Percentiles rank a stretch among this genome's conserved stretches.
phyloP scores from a whole-genome alignment of 2,888 invertebrate genomes.

The Lamproptera curius region DNA sequence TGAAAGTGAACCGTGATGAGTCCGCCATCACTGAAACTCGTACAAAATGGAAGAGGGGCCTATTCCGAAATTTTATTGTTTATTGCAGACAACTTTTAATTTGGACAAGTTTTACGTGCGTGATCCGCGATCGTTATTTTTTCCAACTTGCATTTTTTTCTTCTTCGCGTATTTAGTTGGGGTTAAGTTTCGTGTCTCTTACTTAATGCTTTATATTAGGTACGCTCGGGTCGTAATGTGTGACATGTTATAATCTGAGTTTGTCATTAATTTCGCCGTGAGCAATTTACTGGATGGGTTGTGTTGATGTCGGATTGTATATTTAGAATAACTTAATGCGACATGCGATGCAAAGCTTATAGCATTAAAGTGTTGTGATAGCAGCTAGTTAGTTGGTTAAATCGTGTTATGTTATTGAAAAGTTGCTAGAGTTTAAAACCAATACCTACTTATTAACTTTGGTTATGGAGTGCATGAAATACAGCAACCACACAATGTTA shows the following conservation, averaged over 20 bases:
- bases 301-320: conserved; percentile 7
- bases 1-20: conserved; percentile 41
- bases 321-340: no score
- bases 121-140: conserved; percentile 67
- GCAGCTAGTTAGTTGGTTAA: no score
- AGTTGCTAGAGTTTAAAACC: no score
- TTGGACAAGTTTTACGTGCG: conserved; percentile 71
- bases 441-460: no score
- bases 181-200: conserved; percentile 58
- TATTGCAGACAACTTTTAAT: conserved; percentile 76
- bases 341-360: neutral
- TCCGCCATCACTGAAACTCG: conserved; percentile 47
- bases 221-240: conserved; percentile 44
- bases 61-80: conserved; percentile 70
- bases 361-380: no score
- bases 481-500: no score
- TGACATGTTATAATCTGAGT: conserved; percentile 30
- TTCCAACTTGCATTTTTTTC: conserved; percentile 50
- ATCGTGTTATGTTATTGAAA: no score
- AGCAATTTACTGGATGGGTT: conserved; percentile 18
- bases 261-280: conserved; percentile 17
- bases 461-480: no score
- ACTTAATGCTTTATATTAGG: conserved; percentile 63
- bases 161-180: conserved; percentile 61
- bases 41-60: conserved; percentile 55